Conservation (phyloP, 37 sponge, comb jelly and placozoan species). For the Amphimedon queenslandica region DNA sequence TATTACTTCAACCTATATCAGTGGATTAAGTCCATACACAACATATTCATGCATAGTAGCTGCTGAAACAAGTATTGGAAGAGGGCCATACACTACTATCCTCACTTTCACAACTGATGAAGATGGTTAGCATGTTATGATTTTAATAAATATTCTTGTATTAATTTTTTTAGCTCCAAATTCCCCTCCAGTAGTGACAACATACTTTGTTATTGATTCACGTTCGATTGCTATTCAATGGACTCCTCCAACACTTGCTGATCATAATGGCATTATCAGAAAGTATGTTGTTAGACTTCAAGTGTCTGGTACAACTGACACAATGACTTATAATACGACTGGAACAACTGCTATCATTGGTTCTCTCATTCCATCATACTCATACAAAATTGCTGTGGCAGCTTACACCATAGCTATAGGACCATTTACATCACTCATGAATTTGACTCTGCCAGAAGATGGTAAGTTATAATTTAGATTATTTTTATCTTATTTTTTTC, state of each 20-base stretch:
- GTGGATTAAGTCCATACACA: background rate
- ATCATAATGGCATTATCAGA: slow-evolving; percentile 19
- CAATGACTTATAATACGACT: background rate
- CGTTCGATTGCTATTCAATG: background rate
- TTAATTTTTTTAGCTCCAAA: slow-evolving; percentile 1
- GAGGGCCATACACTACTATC: slow-evolving; percentile 1
- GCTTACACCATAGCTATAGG: slow-evolving; percentile 2
- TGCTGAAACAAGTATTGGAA: background rate
- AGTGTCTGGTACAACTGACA: background rate
- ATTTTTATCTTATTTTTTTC: background rate
- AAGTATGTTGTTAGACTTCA: background rate
- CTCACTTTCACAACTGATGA: background rate
- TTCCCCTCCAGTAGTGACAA: background rate
- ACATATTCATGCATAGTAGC: background rate
- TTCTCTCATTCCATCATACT: background rate
- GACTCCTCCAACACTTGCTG: background rate
- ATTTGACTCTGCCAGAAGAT: slow-evolving; percentile 6
- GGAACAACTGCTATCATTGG: background rate
- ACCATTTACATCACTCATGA: background rate
- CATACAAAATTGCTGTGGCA: slow-evolving; percentile 1
- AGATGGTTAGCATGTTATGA: background rate
- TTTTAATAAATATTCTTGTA: background rate
- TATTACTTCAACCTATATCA: background rate
- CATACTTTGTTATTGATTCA: background rate
- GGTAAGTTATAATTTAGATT: background rate